phyloP scores from a whole-genome alignment of 2,113 vertebrate species.

The Onychorhynchus coronatus region DNA sequence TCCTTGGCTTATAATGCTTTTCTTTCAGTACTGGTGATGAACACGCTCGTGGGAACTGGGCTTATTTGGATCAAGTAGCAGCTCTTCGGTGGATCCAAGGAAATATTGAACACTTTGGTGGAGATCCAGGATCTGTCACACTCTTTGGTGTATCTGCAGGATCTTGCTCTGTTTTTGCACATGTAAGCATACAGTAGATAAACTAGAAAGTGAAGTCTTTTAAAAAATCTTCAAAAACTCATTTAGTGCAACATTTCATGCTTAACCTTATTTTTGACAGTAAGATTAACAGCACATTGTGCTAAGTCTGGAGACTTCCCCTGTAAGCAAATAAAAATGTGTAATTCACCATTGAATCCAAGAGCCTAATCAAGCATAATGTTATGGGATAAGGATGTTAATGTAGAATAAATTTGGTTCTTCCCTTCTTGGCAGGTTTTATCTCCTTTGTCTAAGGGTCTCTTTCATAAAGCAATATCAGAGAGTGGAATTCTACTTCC shows the following conservation, averaged over 20 bases:
- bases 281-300: not conserved
- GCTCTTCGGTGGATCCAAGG: constrained; percentile 84
- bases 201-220: not conserved
- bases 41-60: constrained; percentile 81
- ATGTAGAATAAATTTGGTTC: not conserved
- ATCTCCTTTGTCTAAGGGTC: constrained; percentile 49
- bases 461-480: constrained; percentile 57
- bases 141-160: constrained; percentile 90
- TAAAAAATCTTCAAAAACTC: not conserved
- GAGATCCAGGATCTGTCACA: constrained; percentile 83
- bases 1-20: not conserved
- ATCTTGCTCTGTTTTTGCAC: constrained; percentile 77
- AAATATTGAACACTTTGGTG: constrained; percentile 86
- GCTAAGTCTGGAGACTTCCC: not conserved
- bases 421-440: constrained; percentile 28
- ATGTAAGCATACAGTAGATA: constrained; percentile 65
- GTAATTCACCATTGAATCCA: not conserved
- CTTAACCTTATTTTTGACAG: not conserved
- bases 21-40: constrained; percentile 82
- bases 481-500: constrained; percentile 41
- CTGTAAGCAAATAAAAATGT: not conserved
- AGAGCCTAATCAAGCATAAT: not conserved
- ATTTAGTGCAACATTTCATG: not conserved
- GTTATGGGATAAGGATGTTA: not conserved
- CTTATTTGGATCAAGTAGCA: constrained; percentile 83